A percentile compares a stretch with the other conserved stretches of the same genome.
Conservation (phyloP, 92 coral and sea anemone genomes). For the Paramuricea clavata region DNA sequence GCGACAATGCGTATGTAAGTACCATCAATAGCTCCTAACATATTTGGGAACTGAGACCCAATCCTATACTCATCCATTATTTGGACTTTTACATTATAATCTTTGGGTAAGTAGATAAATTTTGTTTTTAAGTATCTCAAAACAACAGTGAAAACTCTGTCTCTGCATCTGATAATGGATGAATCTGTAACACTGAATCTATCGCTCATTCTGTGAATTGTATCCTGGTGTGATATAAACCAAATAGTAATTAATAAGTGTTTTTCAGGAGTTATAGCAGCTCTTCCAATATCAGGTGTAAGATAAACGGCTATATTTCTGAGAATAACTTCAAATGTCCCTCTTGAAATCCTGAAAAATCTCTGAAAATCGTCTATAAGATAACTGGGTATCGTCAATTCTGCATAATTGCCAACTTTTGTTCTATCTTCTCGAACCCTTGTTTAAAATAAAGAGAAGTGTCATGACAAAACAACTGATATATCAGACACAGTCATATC, state of each 20-base stretch:
- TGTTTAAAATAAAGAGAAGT: neutral
- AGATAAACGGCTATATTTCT: neutral
- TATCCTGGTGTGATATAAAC: slow-evolving; percentile 7
- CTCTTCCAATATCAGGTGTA: slow-evolving; percentile 2
- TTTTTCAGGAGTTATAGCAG: slow-evolving; percentile 7
- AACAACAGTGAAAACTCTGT: neutral
- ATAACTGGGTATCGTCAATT: slow-evolving; percentile 2
- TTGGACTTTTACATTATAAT: slow-evolving; percentile 7
- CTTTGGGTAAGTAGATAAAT: slow-evolving; percentile 9
- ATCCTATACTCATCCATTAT: neutral
- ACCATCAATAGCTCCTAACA: slow-evolving; percentile 58
- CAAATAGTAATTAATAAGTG: slow-evolving; percentile 4
- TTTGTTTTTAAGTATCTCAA: neutral
- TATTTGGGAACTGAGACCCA: slow-evolving; percentile 45
- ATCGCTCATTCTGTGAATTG: slow-evolving; percentile 18
- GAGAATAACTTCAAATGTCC: neutral
- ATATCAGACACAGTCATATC: too few species aligned
- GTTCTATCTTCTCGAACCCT: slow-evolving; percentile 12
- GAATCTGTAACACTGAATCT: slow-evolving; percentile 14
- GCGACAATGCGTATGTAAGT: slow-evolving; percentile 57
- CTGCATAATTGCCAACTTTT: neutral
- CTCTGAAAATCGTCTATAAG: slow-evolving; percentile 8
- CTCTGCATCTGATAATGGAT: slow-evolving; percentile 5
- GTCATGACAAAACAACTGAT: too few species aligned
- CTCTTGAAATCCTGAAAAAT: slow-evolving; percentile 1